Evolutionary conservation across 2,888 invertebrate genomes (phyloP), one percentile per base, ranked within the genome.

Genomic region (Acrobeloides nanus): DNA sequence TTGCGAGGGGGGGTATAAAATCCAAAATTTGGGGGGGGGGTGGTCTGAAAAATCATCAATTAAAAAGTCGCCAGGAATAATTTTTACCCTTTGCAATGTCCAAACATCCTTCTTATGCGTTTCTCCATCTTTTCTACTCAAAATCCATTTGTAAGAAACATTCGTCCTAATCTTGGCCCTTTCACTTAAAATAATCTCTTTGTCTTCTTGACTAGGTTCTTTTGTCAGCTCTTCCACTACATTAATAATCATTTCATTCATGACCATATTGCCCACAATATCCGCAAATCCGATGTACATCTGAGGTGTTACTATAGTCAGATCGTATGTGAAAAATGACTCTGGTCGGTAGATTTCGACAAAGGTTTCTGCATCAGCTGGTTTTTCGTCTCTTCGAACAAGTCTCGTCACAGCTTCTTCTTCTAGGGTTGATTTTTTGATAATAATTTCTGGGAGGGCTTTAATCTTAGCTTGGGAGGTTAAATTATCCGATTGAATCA

Each of bases 141-240:
- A 37, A 29, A 51, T 50, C 51, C 51, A 51, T 27, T 48, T 38
- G 38, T 51, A 51, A 27, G 26, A 24, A 15, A 50, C 49, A 17
- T 51, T 31, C 26, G 53, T 38, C 21, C 38, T 38, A 21, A 40
- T 24, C 4, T 32, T 24, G 1, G 27, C 49, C 8, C 41, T 46
- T n/a, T 40, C 31, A 26, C 33, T 8, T 1, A 51, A 21, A 26
- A 24, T 25, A 29, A 51, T 35, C 17, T 52, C 51, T n/a, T 35
- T 44, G 7, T 31, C 34, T n/a, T 34, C 31, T n/a, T 32, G 38
- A 33, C 17, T 31, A 1, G 43, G 27, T n/a, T 29, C 21, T 31
- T 43, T 44, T 17, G 25, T 27, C 20, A 51, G n/a, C 24, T 35
- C 41, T 10, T 52, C 51, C 24, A 20, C 38, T 24, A 51, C 34